Evolutionary conservation across 2,797 vertebrate genomes (phyloP), one percentile per base, ranked within the genome.

Genomic region (Chanos chanos): DNA sequence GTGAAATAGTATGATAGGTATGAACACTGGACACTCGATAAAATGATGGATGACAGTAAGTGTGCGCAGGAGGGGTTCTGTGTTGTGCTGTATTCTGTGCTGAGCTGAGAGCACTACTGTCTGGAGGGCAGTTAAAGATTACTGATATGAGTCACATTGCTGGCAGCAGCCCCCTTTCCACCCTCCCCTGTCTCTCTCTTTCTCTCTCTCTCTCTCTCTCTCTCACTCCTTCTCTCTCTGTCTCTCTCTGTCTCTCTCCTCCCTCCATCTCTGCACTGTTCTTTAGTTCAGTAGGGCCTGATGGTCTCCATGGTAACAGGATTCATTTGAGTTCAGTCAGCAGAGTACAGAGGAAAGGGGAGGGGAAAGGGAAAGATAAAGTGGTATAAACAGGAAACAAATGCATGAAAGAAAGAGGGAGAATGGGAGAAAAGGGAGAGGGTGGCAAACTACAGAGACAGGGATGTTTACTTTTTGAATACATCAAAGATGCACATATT

Each of bases 221-320:
- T 47, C 53, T 18, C 52, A 67, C n/a, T n/a, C n/a, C n/a, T n/a
- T n/a, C n/a, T n/a, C n/a, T n/a, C n/a, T n/a, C n/a, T n/a, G n/a
- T n/a, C n/a, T 55, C 30, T 28, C 22, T 59, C 21, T 31, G 7
- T 50, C 41, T 41, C 48, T 50, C 24, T 15, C 3, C 31, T 47
- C 34, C 18, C 15, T 58, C 33, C 25, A 16, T 31, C 53, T n/a
- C 31, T 37, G 40, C 45, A n/a, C n/a, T 18, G 24, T 50, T 48
- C 48, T 45, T 33, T 36, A 45, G 68, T 71, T 81, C 69, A 71
- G 66, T 27, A 48, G 25, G 61, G 71, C 61, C 59, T 31, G 37
- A 57, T 71, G 41, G 65, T 89, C 83, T 82, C 88, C 87, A 90
- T 88, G 84, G 89, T 78, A 87, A 90, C 86, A 68, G 62, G 80